Percentiles rank a stretch among this genome's conserved stretches.
Conservation (phyloP, 1,140 invertebrate genomes). For the Paramacrobiotus metropolitanus region DNA sequence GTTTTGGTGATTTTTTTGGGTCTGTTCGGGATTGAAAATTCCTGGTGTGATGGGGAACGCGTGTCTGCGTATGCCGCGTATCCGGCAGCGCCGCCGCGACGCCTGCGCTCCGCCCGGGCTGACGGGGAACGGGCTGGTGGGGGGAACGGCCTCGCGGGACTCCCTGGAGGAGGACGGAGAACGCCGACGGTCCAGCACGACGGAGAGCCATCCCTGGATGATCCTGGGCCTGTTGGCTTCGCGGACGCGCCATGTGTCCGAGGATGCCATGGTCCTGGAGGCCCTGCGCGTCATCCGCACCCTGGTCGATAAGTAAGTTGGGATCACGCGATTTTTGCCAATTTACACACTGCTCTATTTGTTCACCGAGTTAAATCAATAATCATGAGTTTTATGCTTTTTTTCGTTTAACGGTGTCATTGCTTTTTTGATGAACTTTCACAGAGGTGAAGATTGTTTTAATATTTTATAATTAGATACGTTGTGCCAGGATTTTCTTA, state of each 20-base stretch:
- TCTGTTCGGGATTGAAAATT: too few species aligned
- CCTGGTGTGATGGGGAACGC: constrained; percentile 3
- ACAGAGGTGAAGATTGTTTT: too few species aligned
- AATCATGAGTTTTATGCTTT: too few species aligned
- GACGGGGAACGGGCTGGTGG: not conserved
- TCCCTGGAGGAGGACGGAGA: not conserved
- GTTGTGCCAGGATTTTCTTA: too few species aligned
- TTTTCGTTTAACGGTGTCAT: too few species aligned
- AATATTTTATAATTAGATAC: too few species aligned
- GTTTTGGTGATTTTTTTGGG: too few species aligned
- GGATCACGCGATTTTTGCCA: too few species aligned
- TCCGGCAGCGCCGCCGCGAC: not conserved
- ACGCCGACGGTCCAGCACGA: not conserved
- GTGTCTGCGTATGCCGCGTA: not conserved
- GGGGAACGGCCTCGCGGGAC: not conserved
- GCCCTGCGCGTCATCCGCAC: constrained; percentile 50
- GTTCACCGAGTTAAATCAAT: too few species aligned
- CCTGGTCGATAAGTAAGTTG: constrained; percentile 52
- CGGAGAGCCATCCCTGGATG: not conserved
- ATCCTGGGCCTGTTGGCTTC: not conserved
- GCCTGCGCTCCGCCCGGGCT: not conserved
- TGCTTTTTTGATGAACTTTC: too few species aligned
- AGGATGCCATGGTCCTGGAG: constrained; percentile 46
- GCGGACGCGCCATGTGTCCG: not conserved
- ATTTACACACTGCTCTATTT: too few species aligned